Percentiles rank a stretch among this genome's conserved stretches.
phyloP scores from a whole-genome alignment of 2,888 invertebrate species.

The Brachylomia viminalis region DNA sequence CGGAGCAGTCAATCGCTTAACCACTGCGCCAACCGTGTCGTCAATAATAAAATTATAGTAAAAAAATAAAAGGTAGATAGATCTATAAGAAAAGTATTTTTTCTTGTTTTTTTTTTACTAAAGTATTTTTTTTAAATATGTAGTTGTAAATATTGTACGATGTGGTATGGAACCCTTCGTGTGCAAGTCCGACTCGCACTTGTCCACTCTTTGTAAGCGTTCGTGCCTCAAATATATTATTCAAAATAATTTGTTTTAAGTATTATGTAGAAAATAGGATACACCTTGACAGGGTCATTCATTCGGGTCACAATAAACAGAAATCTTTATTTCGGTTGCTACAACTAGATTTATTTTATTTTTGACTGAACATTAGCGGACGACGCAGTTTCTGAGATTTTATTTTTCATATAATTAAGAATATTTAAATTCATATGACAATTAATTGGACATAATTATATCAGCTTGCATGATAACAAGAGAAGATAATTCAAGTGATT shows the following conservation, averaged over 20 bases:
- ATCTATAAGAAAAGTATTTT: too few relatives aligned
- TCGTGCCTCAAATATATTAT: slow-evolving; percentile 25
- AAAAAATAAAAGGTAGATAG: too few relatives aligned
- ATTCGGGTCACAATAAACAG: slow-evolving; percentile 24
- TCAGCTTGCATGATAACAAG: neutral
- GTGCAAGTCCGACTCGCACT: too few relatives aligned
- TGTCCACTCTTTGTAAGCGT: neutral
- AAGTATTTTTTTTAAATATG: too few relatives aligned
- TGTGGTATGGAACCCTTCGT: too few relatives aligned
- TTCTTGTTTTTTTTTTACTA: too few relatives aligned
- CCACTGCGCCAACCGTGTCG: too few relatives aligned
- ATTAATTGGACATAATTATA: too few relatives aligned
- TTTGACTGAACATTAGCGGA: neutral
- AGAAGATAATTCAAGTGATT: too few relatives aligned
- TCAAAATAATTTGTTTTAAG: slow-evolving; percentile 15
- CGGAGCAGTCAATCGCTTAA: too few relatives aligned
- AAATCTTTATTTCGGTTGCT: slow-evolving; percentile 44
- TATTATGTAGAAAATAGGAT: slow-evolving; percentile 24
- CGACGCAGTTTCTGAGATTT: neutral
- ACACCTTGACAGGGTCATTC: slow-evolving; percentile 28
- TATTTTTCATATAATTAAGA: neutral
- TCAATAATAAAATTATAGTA: too few relatives aligned
- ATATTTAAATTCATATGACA: neutral
- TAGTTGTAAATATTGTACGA: too few relatives aligned
- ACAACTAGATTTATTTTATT: slow-evolving; percentile 8